Evolutionary conservation across 2,797 vertebrate genomes (phyloP), one percentile per base, ranked within the genome.

Genomic region (Acridotheres tristis): DNA sequence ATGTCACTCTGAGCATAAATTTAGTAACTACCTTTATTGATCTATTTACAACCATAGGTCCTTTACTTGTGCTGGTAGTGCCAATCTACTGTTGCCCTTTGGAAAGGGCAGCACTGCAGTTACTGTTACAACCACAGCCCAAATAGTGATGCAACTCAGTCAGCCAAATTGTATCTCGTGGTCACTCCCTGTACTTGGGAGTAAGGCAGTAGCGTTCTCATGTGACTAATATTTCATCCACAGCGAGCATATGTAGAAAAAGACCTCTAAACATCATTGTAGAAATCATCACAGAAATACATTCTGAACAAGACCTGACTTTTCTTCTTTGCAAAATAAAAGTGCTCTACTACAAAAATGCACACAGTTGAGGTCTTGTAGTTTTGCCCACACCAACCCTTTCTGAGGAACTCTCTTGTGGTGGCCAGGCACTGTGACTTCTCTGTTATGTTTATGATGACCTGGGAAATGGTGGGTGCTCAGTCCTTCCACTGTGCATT

Each of bases 401-500:
- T 69, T 79, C 67, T 68, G 40, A 79, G 63, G 40, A 54, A 5
- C 51, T 30, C 7, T 68, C 10, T 38, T 1, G 0, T 0, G 1
- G 34, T 29, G 6, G 10, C 45, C 85, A 47, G 74, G 76, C 10
- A 16, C 53, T 19, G 17, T 54, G 21, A 22, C 15, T 66, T 19
- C 4, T 34, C 66, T 3, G 2, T 18, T 40, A 38, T 0, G 1
- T 32, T 27, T 53, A 25, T 11, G 13, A 34, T 65, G 36, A 30
- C 26, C 51, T 9, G 11, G 29, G 23, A 32, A 58, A 23, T 1
- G 12, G 8, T 8, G 3, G 2, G 11, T 83, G 48, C 16, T 76
- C 5, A 0, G 32, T 76, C 23, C 43, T 73, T 48, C 63, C 11
- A 2, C 40, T 8, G 1, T 4, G 5, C 1, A 0, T 5, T 63